These are phyloP conservation scores for Gadopsis bispinosus DNA, from an alignment of 2,797 vertebrate genomes.

Conservation along the genomic window DNA sequence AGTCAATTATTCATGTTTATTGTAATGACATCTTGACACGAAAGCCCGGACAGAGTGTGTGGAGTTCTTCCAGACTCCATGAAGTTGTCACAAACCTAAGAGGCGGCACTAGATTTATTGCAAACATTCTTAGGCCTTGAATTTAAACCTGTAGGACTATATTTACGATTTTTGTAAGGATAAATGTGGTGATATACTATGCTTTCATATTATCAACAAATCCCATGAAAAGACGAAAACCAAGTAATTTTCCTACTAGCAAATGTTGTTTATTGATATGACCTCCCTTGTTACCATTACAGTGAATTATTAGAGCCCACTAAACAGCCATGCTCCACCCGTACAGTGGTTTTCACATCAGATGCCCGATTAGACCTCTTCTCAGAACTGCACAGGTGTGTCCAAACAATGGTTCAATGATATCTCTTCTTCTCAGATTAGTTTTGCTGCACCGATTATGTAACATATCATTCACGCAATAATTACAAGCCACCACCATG, in stretches of 20 bases:
- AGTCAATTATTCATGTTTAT: slow-evolving; percentile 71
- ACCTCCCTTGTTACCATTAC: not conserved
- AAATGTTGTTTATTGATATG: not conserved
- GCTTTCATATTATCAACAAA: not conserved
- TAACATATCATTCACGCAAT: not conserved
- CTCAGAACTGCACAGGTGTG: not conserved
- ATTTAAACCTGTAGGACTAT: not conserved
- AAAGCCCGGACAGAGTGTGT: slow-evolving; percentile 22
- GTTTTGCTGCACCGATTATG: not conserved
- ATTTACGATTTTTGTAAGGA: not conserved
- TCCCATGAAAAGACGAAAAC: not conserved
- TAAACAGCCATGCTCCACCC: not conserved
- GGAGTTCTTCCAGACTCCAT: slow-evolving; percentile 7
- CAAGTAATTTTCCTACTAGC: not conserved
- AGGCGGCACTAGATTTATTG: not conserved
- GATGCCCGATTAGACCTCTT: not conserved
- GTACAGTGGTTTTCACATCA: not conserved
- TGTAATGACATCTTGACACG: slow-evolving; percentile 59
- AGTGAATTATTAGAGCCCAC: not conserved
- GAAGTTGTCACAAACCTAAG: not conserved
- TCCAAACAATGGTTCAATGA: not conserved
- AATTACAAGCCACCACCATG: not conserved
- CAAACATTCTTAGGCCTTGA: not conserved
- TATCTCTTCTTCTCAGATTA: not conserved
- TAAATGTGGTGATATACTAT: not conserved